These are phyloP conservation scores for Maccullochella peelii DNA, from an alignment of 2,113 vertebrate species.

Conservation along the genomic window DNA sequence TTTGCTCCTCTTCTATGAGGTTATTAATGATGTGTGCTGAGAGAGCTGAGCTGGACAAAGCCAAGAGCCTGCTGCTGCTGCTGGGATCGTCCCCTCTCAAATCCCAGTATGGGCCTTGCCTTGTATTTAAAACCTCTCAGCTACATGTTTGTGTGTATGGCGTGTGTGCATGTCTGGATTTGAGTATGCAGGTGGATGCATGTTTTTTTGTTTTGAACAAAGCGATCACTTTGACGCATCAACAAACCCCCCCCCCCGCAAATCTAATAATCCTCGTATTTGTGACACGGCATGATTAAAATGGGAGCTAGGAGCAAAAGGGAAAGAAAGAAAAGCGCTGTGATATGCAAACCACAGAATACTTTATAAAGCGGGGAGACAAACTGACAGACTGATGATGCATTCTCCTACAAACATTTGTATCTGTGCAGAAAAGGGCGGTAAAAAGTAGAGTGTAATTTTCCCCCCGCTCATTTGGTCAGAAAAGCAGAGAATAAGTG, in stretches of 20 bases:
- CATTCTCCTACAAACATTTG: conserved; percentile 23
- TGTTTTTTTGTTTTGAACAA: conserved; percentile 42
- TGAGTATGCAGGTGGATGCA: background rate
- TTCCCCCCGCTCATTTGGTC: background rate
- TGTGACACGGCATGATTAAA: conserved; percentile 74
- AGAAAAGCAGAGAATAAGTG: conserved; percentile 6
- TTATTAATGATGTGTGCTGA: conserved; percentile 79
- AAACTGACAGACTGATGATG: conserved; percentile 6
- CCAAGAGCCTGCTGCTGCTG: conserved; percentile 57
- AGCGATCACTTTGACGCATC: conserved; percentile 47
- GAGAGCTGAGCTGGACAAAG: conserved; percentile 73
- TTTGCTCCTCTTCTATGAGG: conserved; percentile 52
- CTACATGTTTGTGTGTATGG: conserved; percentile 5
- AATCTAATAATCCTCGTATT: conserved; percentile 79
- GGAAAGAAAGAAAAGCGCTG: conserved; percentile 17
- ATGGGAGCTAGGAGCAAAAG: conserved; percentile 36
- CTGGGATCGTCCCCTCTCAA: conserved; percentile 56
- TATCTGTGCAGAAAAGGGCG: background rate
- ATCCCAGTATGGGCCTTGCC: conserved; percentile 36
- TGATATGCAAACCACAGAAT: conserved; percentile 41
- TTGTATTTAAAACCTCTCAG: conserved; percentile 49
- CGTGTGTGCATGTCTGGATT: conserved; percentile 6
- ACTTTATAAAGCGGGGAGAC: background rate
- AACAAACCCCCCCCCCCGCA: conserved; percentile 25
- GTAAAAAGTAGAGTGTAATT: background rate